Evolutionary conservation across 2,113 vertebrate genomes (phyloP), one percentile per base, ranked within the genome.

Genomic region (Apistogramma diplotaenia): DNA sequence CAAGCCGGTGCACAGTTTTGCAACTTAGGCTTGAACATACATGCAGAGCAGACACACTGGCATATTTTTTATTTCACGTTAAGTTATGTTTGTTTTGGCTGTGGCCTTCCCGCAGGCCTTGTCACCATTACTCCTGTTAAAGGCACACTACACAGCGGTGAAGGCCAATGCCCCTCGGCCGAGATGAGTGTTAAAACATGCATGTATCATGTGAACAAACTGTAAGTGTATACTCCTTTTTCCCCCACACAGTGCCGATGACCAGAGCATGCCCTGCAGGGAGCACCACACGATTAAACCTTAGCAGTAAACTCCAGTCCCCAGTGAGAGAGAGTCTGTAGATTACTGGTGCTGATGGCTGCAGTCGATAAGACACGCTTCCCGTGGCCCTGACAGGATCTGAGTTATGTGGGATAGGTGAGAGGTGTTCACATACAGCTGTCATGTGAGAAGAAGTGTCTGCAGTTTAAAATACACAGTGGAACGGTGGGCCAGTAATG

Each of bases 141-240:
- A 46, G 1, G 8, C 49, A 46, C 74, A 23, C 62, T 33, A 54
- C 56, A 59, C 31, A 49, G 46, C n/a, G 3, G 16, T 57, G 19
- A 76, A 53, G 55, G 76, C 18, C 65, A 40, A 46, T 70, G 77
- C 58, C 77, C 76, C 4, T 67, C 5, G 6, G 73, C 61, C 73
- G 21, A 15, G 18, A 60, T 60, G 70, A 79, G 51, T 72, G 56
- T 85, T 60, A 61, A n/a, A 29, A 72, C 82, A 77, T 83, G 61
- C 25, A 29, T 27, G 77, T 79, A 46, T 82, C 61, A 82, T 62
- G 53, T 65, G 61, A 33, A 65, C 4, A 83, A 70, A 56, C 27
- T 57, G 7, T 5, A 21, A 60, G 60, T 57, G 11, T 65, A 37
- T 11, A 65, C 55, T 8, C 2, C 7, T 5, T 61, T 65, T 12